A percentile compares a stretch with the other conserved stretches of the same genome.
These are phyloP conservation scores for Aphaenogaster ashmeadi DNA, from an alignment of 1,140 invertebrate genomes.

Conservation along the genomic window DNA sequence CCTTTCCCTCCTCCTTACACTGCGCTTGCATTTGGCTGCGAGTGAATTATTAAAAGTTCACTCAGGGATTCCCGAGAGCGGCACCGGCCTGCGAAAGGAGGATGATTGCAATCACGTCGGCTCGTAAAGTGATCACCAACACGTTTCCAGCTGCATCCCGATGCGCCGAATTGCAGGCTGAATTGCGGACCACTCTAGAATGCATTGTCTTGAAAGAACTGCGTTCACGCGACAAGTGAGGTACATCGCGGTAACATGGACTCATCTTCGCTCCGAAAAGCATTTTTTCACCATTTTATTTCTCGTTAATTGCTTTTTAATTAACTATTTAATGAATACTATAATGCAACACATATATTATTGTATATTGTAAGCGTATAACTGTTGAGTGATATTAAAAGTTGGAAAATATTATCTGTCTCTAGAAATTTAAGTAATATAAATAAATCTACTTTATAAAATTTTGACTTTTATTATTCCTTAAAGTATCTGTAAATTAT, in stretches of 20 bases:
- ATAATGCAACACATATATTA: not conserved
- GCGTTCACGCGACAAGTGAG: conserved; percentile 23
- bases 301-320: conserved; percentile 3
- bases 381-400: not conserved
- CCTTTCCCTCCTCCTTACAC: not conserved
- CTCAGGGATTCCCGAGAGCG: conserved; percentile 57
- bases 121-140: conserved; percentile 69
- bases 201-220: conserved; percentile 53
- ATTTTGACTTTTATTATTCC: not conserved
- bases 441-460: not conserved
- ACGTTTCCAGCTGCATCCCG: conserved; percentile 66
- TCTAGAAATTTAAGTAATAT: not conserved
- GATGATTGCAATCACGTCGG: conserved; percentile 70
- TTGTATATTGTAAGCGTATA: not conserved
- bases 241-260: conserved; percentile 7
- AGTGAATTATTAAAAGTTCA: conserved; percentile 66
- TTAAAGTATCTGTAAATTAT: conserved; percentile 9
- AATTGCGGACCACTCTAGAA: conserved; percentile 50
- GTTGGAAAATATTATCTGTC: not conserved
- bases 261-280: not conserved
- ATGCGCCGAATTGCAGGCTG: conserved; percentile 60
- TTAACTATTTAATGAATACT: not conserved
- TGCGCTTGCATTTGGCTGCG: conserved; percentile 48
- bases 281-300: conserved; percentile 2
- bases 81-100: conserved; percentile 61